Base-by-base conservation (phyloP, 2,797 vertebrate genomes). In the Premnoplex brunnescens region DNA sequence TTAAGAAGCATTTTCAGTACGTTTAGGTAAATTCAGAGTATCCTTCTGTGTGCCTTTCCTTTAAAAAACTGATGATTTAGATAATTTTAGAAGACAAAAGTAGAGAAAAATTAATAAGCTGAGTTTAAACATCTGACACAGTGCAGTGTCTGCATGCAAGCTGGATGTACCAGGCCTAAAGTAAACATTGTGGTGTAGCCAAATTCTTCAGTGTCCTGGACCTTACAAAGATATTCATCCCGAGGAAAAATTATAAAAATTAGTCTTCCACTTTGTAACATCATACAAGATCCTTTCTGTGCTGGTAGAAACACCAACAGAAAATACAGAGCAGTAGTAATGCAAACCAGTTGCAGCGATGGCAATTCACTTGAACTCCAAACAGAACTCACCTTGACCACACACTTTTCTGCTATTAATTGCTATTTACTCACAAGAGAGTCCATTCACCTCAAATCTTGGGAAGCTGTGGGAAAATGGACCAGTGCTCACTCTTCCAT, bases 61-160 rank as follows among this genome's bases (percentile, higher is more conserved):
- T 88, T 88, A 44, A 79, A 64, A 68, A 81, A 24, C 66, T 86
- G 59, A 66, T 67, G 52, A 85, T 81, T 56, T 83, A 36, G 23
- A 63, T 20, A 58, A 64, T 37, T 83, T 95, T 69, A 81, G 68
- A 86, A 89, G 91, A 71, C 18, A 66, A 39, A 95, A 43, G 34
- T 4, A 62, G 73, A 81, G 26, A 41, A 54, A 78, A 93, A 79
- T 56, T 6, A 83, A 23, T 26, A 72, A 87, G 9, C 18, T 51
- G n/a, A 72, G 30, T 55, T 71, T 59, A 84, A 89, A 82, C 60
- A 28, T 36, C 28, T 4, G 2, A 12, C 16, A 39, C 7, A 4
- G 19, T 12, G 39, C 24, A 62, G 34, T 5, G 1, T 28, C 49
- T 77, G 19, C 24, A 6, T 44, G 39, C 1, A 7, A 63, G n/a